phyloP scores from a whole-genome alignment of 2,113 vertebrate genomes.

The Nothobranchius kuhntae region DNA sequence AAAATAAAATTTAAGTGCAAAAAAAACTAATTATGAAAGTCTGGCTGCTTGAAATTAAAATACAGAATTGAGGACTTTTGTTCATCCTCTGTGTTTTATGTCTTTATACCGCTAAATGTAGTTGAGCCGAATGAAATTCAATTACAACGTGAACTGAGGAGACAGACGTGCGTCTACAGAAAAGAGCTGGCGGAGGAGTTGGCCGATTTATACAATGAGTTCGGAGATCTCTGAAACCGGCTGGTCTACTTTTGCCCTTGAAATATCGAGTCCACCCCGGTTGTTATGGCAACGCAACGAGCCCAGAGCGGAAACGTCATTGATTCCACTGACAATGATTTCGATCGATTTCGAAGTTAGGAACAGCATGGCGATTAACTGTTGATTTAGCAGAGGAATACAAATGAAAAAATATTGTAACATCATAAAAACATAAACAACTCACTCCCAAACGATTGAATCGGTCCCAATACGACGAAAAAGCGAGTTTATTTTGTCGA shows the following conservation, averaged over 20 bases:
- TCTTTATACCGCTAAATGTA: too few relatives aligned
- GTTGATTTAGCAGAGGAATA: neutral
- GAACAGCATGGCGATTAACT: neutral
- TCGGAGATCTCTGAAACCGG: neutral
- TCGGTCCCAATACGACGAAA: too few relatives aligned
- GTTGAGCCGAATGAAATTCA: neutral
- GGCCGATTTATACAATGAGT: neutral
- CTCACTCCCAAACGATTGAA: too few relatives aligned
- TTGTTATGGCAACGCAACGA: slow-evolving; percentile 52
- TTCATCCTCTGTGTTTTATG: neutral
- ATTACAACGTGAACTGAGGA: neutral
- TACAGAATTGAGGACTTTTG: neutral
- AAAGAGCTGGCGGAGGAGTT: fast-evolving
- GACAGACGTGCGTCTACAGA: fast-evolving
- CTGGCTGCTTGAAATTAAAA: too few relatives aligned
- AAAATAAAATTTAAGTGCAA: too few relatives aligned
- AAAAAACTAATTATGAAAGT: too few relatives aligned
- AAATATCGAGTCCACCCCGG: slow-evolving; percentile 40
- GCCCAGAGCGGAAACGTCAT: slow-evolving; percentile 35
- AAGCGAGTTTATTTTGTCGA: too few relatives aligned
- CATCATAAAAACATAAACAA: neutral
- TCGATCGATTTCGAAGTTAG: neutral
- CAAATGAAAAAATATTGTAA: neutral
- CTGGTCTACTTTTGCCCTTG: slow-evolving; percentile 58
- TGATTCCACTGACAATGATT: slow-evolving; percentile 23